A percentile compares a stretch with the other conserved stretches of the same genome.
phyloP scores from a whole-genome alignment of 2,888 invertebrate genomes.

The Trypoxylon attenuatum region DNA sequence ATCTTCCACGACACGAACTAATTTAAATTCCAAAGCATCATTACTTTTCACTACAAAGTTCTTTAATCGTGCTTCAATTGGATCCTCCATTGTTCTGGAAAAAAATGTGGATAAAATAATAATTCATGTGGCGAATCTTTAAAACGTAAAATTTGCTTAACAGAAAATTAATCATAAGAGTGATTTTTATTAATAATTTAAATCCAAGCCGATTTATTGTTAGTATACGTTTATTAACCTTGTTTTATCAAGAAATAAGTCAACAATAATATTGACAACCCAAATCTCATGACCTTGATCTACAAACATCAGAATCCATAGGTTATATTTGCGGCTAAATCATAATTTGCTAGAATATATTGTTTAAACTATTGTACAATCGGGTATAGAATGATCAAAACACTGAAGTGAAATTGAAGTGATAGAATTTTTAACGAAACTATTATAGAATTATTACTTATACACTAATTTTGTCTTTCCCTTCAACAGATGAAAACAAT shows the following conservation, averaged over 20 bases:
- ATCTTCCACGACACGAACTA: conserved; percentile 80
- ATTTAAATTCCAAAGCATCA: conserved; percentile 75
- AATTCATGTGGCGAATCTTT: neutral
- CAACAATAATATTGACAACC: neutral
- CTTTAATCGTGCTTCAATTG: conserved; percentile 64
- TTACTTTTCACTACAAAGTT: conserved; percentile 74
- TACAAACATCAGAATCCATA: neutral
- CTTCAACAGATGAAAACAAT: too few species aligned
- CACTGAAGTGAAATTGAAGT: too few species aligned
- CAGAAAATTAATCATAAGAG: too few species aligned
- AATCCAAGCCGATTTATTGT: too few species aligned
- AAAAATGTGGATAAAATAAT: conserved; percentile 9
- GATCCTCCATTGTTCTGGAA: conserved; percentile 65
- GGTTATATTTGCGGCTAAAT: neutral
- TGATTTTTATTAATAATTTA: too few species aligned
- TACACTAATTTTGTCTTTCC: too few species aligned
- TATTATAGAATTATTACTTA: too few species aligned
- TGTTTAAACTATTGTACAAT: neutral
- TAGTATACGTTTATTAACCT: too few species aligned
- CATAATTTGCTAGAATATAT: neutral
- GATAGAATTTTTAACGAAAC: too few species aligned
- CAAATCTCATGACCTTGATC: neutral
- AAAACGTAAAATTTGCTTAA: neutral
- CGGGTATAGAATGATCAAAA: too few species aligned
- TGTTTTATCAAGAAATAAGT: neutral